phyloP scores from a whole-genome alignment of 2,797 vertebrate genomes.

The Neosilurus hyrtlii region DNA sequence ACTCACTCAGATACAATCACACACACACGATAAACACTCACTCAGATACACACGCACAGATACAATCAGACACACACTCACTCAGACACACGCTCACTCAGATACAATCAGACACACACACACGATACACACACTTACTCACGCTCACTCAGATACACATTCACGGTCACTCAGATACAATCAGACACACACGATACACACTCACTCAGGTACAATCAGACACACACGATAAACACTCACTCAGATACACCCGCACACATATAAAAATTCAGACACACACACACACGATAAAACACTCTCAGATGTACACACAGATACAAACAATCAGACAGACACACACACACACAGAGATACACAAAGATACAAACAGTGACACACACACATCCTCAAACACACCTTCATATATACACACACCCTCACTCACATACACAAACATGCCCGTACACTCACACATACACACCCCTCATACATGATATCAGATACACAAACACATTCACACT shows the following conservation, averaged over 20 bases:
- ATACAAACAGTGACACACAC: too few species aligned
- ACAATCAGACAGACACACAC: too few species aligned
- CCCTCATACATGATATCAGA: too few species aligned
- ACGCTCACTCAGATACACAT: neutral
- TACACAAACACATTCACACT: neutral
- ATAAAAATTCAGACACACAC: too few species aligned
- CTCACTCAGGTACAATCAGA: too few species aligned
- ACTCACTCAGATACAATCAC: neutral
- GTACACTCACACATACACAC: neutral
- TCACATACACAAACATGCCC: neutral
- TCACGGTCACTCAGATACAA: neutral
- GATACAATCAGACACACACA: neutral
- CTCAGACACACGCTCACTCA: too few species aligned
- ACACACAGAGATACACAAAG: too few species aligned
- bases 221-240: neutral
- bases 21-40: neutral
- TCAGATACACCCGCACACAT: too few species aligned
- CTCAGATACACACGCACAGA: neutral
- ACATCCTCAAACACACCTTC: too few species aligned
- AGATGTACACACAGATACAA: too few species aligned
- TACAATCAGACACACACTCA: neutral
- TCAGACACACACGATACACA: neutral
- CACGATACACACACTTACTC: conserved; percentile 23
- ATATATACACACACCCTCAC: neutral
- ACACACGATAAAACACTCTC: too few species aligned